These are phyloP conservation scores for Eublepharis macularius DNA, from an alignment of 2,113 vertebrate genomes.

Conservation along the genomic window DNA sequence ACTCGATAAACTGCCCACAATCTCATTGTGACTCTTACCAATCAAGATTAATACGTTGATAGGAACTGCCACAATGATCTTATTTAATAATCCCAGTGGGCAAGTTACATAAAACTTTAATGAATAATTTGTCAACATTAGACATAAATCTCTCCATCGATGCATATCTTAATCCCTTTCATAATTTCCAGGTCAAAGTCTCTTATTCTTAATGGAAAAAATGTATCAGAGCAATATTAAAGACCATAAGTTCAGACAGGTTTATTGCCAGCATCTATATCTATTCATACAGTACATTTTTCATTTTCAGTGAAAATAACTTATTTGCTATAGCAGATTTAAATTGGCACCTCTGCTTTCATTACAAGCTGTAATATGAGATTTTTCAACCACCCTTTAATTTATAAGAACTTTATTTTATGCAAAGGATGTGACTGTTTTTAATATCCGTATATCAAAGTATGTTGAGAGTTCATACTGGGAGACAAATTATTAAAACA, in stretches of 20 bases:
- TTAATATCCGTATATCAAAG: slow-evolving; percentile 62
- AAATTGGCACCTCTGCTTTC: slow-evolving; percentile 56
- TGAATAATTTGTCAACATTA: slow-evolving; percentile 70
- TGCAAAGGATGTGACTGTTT: slow-evolving; percentile 63
- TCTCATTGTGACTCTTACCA: slow-evolving; percentile 51
- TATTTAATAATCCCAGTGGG: slow-evolving; percentile 56
- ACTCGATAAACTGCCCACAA: slow-evolving; percentile 52
- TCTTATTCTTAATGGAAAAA: slow-evolving; percentile 55
- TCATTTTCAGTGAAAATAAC: slow-evolving; percentile 57
- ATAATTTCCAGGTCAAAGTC: slow-evolving; percentile 66
- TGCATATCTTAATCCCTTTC: slow-evolving; percentile 65
- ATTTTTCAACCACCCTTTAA: slow-evolving; percentile 62
- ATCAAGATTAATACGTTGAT: slow-evolving; percentile 60
- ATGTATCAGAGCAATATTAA: slow-evolving; percentile 55
- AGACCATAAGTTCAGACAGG: slow-evolving; percentile 48
- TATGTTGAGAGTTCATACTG: slow-evolving; percentile 62
- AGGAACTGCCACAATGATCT: slow-evolving; percentile 61
- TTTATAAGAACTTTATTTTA: slow-evolving; percentile 63
- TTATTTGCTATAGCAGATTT: slow-evolving; percentile 61
- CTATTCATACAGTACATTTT: slow-evolving; percentile 46
- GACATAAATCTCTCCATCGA: slow-evolving; percentile 64
- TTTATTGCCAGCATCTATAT: slow-evolving; percentile 56
- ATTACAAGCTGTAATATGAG: slow-evolving; percentile 52
- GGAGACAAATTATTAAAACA: slow-evolving; percentile 71
- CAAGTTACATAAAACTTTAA: slow-evolving; percentile 62